Evolutionary conservation across 2,113 vertebrate species (phyloP).

Genomic region (Poeciliopsis retropinna): DNA sequence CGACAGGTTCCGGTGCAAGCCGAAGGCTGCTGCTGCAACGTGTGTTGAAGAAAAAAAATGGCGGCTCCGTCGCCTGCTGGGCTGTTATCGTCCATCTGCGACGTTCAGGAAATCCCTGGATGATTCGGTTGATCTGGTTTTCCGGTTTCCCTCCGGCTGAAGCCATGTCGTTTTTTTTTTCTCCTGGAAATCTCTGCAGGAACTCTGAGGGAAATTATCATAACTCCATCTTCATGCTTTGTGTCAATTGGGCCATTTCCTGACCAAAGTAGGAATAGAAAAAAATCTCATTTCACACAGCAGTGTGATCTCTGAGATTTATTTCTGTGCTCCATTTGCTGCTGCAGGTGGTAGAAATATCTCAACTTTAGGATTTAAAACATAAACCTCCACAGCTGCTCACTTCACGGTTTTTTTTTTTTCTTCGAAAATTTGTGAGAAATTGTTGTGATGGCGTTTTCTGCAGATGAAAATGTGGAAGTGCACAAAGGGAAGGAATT

Average conservation of each 20-base stretch:
- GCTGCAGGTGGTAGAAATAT: not conserved
- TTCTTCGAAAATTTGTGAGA: not conserved
- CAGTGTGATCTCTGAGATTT: not conserved
- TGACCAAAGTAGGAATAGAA: not conserved
- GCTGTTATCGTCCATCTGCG: not conserved
- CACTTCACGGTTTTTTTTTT: not conserved
- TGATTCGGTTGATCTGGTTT: not conserved
- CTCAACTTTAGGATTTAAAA: not conserved
- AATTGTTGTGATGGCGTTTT: not conserved
- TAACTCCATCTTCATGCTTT: not conserved
- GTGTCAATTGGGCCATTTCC: not conserved
- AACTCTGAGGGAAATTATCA: not conserved
- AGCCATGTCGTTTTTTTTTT: not conserved
- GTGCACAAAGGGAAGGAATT: not conserved
- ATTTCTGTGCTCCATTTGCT: not conserved
- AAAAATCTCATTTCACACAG: not conserved
- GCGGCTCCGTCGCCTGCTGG: not conserved
- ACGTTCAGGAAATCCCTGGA: constrained; percentile 24
- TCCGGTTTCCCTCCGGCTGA: not conserved
- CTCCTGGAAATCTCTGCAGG: constrained; percentile 1
- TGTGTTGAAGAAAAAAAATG: not conserved
- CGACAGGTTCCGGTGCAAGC: constrained; percentile 74
- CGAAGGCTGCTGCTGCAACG: constrained; percentile 6
- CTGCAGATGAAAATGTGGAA: constrained; percentile 11
- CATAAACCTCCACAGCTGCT: not conserved